Evolutionary conservation across 2,797 vertebrate genomes (phyloP), one percentile per base, ranked within the genome.

Genomic region (Microhierax caerulescens): DNA sequence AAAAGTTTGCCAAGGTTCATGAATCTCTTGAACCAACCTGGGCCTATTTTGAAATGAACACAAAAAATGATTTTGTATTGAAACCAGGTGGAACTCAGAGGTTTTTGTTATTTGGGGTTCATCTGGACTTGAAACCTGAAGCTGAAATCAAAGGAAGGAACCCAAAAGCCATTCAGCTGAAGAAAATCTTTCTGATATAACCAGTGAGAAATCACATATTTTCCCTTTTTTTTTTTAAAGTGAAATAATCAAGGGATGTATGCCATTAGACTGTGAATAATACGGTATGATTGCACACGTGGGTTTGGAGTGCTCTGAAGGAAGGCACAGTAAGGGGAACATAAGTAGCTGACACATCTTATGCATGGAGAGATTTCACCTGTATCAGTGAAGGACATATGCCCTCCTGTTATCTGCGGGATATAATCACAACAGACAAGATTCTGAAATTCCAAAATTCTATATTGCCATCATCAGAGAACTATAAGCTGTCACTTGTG

Each of bases 21-120:
- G 79, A 95, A 88, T 88, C 72, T 95, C 94, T 96, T 95, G 91
- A 95, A 95, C 91, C 82, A 96, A 96, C 91, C 82, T 97, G 81
- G 64, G 41, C 57, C 85, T 91, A 68, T 75, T 96, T 95, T 94
- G 89, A 93, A 96, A 85, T 0, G 23, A 93, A 91, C 53, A 85
- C 17, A 93, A 78, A 95, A 91, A 91, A 96, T 84, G 72, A 85
- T 91, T 94, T 95, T 96, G 45, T 95, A 97, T 94, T 96, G 94
- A 96, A 97, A 96, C 89, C 95, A 96, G 95, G 95, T 96, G 93
- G 69, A 32, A 81, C 34, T 72, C 24, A 27, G 79, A 85, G 65
- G 14, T 74, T 96, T 94, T 77, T 83, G 34, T 72, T 96, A 72
- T 94, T 94, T 75, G 41, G 87, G 79, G 68, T 88, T 93, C 82